Conservation (phyloP, 1,140 invertebrate species). For the Drosophila ogumai region DNA sequence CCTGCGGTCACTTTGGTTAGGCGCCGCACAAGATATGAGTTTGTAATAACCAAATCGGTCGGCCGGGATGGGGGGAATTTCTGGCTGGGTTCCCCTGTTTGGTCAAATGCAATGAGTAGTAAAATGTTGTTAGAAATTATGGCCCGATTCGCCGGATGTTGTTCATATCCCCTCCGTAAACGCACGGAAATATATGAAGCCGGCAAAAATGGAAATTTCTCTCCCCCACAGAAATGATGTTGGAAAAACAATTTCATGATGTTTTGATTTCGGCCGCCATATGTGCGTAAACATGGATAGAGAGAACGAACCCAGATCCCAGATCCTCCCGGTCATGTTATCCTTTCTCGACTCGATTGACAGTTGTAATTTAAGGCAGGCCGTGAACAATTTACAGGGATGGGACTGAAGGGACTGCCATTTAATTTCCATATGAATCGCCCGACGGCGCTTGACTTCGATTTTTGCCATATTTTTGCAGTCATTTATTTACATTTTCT, state of each 20-base stretch:
- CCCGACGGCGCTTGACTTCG: slow-evolving; percentile 48
- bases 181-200: slow-evolving; percentile 71
- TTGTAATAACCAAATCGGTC: slow-evolving; percentile 79
- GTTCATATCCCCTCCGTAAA: slow-evolving; percentile 81
- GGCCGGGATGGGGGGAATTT: slow-evolving; percentile 10
- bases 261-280: slow-evolving; percentile 76
- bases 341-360: slow-evolving; percentile 60
- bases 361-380: slow-evolving; percentile 72
- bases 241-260: slow-evolving; percentile 82
- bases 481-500: slow-evolving; percentile 81
- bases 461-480: slow-evolving; percentile 70
- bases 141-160: slow-evolving; percentile 75
- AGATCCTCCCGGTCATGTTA: slow-evolving; percentile 26
- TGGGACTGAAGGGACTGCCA: slow-evolving; percentile 24
- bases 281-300: slow-evolving; percentile 65
- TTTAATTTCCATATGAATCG: slow-evolving; percentile 60
- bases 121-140: slow-evolving; percentile 81
- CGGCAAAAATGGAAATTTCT: slow-evolving; percentile 65
- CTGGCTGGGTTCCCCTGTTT: slow-evolving; percentile 41
- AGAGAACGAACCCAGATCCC: not conserved
- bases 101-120: slow-evolving; percentile 82
- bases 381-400: slow-evolving; percentile 62
- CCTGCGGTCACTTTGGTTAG: slow-evolving; percentile 75
- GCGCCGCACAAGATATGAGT: slow-evolving; percentile 74
- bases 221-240: slow-evolving; percentile 67